phyloP scores from a whole-genome alignment of 1,140 invertebrate genomes.

The Heliconius hewitsoni region DNA sequence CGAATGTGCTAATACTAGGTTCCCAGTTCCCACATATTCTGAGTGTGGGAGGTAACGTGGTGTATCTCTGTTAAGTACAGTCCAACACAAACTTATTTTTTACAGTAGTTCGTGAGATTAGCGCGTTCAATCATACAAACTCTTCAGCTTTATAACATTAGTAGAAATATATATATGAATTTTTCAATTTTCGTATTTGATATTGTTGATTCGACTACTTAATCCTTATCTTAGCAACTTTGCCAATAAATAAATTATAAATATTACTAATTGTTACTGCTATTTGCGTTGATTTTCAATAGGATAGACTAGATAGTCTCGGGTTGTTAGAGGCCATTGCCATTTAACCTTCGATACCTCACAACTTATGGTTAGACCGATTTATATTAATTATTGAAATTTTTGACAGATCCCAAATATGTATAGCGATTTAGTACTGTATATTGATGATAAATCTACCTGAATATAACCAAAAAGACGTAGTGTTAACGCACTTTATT shows the following conservation, averaged over 20 bases:
- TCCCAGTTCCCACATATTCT: too few relatives aligned
- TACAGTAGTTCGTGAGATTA: too few relatives aligned
- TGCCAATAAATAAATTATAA: too few relatives aligned
- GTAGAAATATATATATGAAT: too few relatives aligned
- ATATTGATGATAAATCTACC: neutral
- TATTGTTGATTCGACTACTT: too few relatives aligned
- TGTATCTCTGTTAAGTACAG: too few relatives aligned
- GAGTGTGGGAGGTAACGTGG: too few relatives aligned
- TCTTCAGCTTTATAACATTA: too few relatives aligned
- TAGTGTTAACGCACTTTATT: neutral
- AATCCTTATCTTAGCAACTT: neutral
- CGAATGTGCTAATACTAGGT: too few relatives aligned
- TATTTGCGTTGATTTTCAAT: neutral
- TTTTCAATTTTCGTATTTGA: too few relatives aligned
- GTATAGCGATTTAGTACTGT: neutral
- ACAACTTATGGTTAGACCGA: neutral
- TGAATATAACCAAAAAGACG: neutral
- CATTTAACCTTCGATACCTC: neutral
- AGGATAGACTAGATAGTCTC: neutral
- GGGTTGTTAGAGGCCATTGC: neutral
- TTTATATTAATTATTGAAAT: neutral
- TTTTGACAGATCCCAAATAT: neutral
- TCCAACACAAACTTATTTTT: too few relatives aligned
- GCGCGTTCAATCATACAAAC: too few relatives aligned
- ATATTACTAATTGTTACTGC: neutral